A percentile compares a stretch with the other conserved stretches of the same genome.
Conservation (phyloP, 2,113 vertebrate species). For the Bothrops jararaca region DNA sequence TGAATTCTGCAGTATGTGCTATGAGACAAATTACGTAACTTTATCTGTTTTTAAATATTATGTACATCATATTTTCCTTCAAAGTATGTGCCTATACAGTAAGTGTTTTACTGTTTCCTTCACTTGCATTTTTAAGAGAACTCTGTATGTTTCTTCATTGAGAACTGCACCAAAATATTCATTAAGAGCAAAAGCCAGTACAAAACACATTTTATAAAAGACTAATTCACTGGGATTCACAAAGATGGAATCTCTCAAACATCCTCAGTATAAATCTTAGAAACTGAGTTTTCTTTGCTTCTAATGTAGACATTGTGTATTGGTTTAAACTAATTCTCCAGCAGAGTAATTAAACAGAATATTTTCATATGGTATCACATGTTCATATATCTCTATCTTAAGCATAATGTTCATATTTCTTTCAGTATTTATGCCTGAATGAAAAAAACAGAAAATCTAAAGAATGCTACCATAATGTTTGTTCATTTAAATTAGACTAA, state of each 20-base stretch:
- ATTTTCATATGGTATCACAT: background rate
- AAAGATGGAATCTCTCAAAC: background rate
- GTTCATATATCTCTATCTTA: background rate
- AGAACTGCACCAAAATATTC: background rate
- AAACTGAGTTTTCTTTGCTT: background rate
- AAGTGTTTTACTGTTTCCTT: background rate
- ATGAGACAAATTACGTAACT: background rate
- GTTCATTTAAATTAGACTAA: slow-evolving; percentile 33
- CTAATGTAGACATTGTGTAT: background rate
- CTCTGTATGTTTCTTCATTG: background rate
- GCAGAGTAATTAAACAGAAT: background rate
- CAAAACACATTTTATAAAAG: background rate
- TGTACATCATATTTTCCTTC: background rate
- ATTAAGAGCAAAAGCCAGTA: background rate
- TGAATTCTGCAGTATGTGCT: background rate
- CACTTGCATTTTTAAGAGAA: background rate
- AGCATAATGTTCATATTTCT: background rate
- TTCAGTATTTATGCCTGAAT: background rate
- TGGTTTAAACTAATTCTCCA: background rate
- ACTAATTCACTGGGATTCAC: background rate
- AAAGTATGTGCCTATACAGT: background rate
- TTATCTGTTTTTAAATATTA: background rate
- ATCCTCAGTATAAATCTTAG: background rate
- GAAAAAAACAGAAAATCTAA: background rate
- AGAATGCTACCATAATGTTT: background rate